Base-by-base conservation (phyloP, 2,888 invertebrate genomes). In the Rotaria sp. region DNA sequence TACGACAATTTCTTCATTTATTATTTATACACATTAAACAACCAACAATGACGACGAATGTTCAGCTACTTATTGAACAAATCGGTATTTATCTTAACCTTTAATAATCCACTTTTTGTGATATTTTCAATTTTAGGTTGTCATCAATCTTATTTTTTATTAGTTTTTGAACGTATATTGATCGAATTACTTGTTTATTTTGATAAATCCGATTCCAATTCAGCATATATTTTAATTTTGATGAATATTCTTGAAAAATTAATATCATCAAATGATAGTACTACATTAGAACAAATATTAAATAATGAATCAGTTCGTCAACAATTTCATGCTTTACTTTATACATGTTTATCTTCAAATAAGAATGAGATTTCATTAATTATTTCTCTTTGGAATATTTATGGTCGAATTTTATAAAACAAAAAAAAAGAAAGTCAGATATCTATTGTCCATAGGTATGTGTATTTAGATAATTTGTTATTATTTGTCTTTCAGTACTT, bases 61-160 rank as follows among this genome's bases (percentile, higher is more conserved):
- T 10, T 2, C 41, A 80, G 13, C 1, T 26, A 4, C 45, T 45
- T n/a, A 45, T 67, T 8, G 80, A 80, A 80, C 80, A 80, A 45
- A 80, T 80, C 4, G 80, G 80, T 80, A 80, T 45, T 41, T 1
- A 21, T 35, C 38, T 74, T n/a, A n/a, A n/a, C n/a, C n/a, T n/a
- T n/a, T n/a, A n/a, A n/a, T n/a, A n/a, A n/a, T n/a, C n/a, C n/a
- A n/a, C n/a, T n/a, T n/a, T n/a, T n/a, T n/a, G n/a, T n/a, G n/a
- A n/a, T n/a, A n/a, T n/a, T n/a, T n/a, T n/a, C n/a, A n/a, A n/a
- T 80, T 80, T 45, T 80, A 80, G 80, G 80, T 45, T 45, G 26
- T 80, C 15, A 11, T 45, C 26, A 26, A 80, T 45, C 80, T 24
- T 80, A 80, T 80, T 45, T 80, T 45, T 41, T 45, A 13, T 21